Evolutionary conservation across 2,797 vertebrate genomes (phyloP).

Genomic region (Pantherophis alleghaniensis): DNA sequence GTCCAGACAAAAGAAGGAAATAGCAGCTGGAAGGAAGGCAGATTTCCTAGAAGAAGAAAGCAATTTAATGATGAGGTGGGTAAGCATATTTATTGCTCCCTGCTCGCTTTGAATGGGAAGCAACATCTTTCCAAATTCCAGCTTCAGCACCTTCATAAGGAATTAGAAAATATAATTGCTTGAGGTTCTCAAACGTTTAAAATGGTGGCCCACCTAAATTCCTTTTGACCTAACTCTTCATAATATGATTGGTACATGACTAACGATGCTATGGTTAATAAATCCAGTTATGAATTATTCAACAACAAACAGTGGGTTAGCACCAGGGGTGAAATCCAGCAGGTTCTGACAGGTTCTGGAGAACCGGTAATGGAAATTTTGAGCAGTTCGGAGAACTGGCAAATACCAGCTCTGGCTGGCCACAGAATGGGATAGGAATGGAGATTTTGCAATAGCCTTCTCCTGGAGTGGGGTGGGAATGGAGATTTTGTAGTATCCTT

Average conservation of each 20-base stretch:
- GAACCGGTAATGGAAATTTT: too few species aligned
- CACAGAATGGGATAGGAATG: too few species aligned
- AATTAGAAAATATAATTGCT: not conserved
- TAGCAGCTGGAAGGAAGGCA: not conserved
- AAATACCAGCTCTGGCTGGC: too few species aligned
- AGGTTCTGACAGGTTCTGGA: too few species aligned
- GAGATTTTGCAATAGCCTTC: too few species aligned
- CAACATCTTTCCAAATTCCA: not conserved
- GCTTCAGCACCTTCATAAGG: not conserved
- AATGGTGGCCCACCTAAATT: not conserved
- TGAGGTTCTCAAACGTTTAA: not conserved
- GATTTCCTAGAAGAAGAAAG: not conserved
- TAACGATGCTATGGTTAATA: too few species aligned
- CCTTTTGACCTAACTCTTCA: not conserved
- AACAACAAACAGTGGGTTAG: too few species aligned
- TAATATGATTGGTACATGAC: not conserved
- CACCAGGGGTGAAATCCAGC: too few species aligned
- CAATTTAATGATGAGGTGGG: not conserved
- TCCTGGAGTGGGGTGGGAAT: too few species aligned
- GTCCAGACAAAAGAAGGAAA: not conserved
- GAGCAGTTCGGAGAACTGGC: too few species aligned
- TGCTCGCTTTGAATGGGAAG: not conserved
- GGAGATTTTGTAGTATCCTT: too few species aligned
- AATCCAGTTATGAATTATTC: too few species aligned
- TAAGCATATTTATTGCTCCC: not conserved